These are phyloP conservation scores for Macaca mulatta DNA, from an alignment of 2,113 vertebrate genomes.

Conservation along the genomic window DNA sequence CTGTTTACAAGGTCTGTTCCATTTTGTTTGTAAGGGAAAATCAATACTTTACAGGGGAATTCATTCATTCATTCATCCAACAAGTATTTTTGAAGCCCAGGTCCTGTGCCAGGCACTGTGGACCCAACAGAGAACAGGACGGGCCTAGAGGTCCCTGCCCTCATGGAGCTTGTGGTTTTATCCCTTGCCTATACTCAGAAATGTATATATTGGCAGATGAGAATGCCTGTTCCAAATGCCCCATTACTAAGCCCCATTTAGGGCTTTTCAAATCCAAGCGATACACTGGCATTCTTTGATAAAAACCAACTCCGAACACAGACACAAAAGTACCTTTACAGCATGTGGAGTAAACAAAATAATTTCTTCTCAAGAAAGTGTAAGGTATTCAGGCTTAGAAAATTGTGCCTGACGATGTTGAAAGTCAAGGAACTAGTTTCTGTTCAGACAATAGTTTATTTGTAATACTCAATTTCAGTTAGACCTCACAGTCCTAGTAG, in stretches of 20 bases:
- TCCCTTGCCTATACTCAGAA: background rate
- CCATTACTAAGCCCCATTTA: background rate
- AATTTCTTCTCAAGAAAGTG: background rate
- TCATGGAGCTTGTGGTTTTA: background rate
- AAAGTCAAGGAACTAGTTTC: slow-evolving; percentile 19
- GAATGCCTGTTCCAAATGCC: background rate
- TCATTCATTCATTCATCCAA: background rate
- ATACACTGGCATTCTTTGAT: background rate
- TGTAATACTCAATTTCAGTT: slow-evolving; percentile 33
- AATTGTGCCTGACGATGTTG: background rate
- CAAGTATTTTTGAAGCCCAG: background rate
- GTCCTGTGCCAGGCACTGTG: background rate
- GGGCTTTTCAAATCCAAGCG: background rate
- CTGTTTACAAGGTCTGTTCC: background rate
- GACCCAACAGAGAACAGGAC: background rate
- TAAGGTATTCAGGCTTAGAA: slow-evolving; percentile 43
- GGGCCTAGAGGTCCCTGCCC: background rate
- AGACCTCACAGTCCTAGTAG: slow-evolving; percentile 9
- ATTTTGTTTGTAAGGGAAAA: background rate
- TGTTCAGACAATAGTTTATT: background rate
- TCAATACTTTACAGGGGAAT: background rate
- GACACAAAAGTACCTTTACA: slow-evolving; percentile 18
- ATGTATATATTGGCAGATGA: background rate
- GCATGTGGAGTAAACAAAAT: slow-evolving; percentile 15
- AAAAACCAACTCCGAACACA: background rate